These are phyloP conservation scores for Falco columbarius DNA, from an alignment of 2,797 vertebrate species.

Conservation along the genomic window DNA sequence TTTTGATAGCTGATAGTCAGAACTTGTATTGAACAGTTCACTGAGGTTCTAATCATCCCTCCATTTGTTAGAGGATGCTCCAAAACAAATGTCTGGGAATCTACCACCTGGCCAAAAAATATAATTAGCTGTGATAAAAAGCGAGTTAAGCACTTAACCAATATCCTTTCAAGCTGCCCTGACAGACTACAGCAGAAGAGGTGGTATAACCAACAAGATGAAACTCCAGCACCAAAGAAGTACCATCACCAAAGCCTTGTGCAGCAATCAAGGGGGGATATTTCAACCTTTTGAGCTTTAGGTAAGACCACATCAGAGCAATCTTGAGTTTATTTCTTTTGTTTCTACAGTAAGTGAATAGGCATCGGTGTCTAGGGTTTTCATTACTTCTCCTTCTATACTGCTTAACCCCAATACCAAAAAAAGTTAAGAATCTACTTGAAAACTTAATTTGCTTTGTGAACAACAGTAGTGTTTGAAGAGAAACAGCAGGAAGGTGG, in stretches of 20 bases:
- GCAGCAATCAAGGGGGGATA: neutral
- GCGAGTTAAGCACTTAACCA: conserved; percentile 61
- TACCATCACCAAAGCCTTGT: accelerated
- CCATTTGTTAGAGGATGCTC: neutral
- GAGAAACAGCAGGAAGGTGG: neutral
- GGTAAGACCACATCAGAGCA: neutral
- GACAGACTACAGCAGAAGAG: conserved; percentile 13
- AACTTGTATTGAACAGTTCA: neutral
- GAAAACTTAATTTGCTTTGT: neutral
- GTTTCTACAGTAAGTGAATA: neutral
- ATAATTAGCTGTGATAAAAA: conserved; percentile 56
- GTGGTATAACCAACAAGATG: conserved; percentile 27
- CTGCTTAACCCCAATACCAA: neutral
- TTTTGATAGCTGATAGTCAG: neutral
- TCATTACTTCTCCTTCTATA: neutral
- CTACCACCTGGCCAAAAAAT: conserved; percentile 12
- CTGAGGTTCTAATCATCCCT: neutral
- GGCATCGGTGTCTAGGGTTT: neutral
- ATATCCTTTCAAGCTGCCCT: conserved; percentile 48
- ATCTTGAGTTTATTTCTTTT: neutral
- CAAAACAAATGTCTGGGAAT: neutral
- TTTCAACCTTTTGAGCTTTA: neutral
- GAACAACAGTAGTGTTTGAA: neutral
- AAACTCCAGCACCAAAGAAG: neutral
- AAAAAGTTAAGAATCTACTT: neutral